Base-by-base conservation (phyloP, 2,888 invertebrate species). In the Trachelus stipa region DNA sequence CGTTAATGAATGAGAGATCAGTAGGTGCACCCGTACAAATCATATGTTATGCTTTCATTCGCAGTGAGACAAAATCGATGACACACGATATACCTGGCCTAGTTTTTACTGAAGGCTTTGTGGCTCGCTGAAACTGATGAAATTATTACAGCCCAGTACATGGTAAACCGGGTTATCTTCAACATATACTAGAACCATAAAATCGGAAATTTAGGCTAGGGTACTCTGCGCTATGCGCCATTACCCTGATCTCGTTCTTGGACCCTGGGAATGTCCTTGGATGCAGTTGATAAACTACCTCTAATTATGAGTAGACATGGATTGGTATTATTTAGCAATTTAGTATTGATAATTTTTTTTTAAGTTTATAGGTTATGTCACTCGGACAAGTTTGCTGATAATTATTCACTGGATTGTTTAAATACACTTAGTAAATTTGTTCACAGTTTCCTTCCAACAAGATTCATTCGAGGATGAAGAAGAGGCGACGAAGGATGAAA, bases 381-480 rank as follows among this genome's bases (percentile, higher is more conserved):
- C 23, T 23, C 23, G 9, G 23, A 23, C 9, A 23, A 9, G 23
- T 56, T 56, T 56, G 23, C 9, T 23, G 2, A 56, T 56, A 23
- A 40, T 40, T 23, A 40, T 40, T 40, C 9, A 9, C 23, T 56
- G 9, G 56, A 9, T 6, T 56, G 9, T 56, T 56, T 6, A 23
- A 40, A 56, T 56, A 9, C 56, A 56, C 56, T 9, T 6, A 23
- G 2, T 23, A 9, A 9, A 23, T 2, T 56, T 56, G 9, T 71
- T 11, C 31, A 3, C 71, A 91, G 91, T 91, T 76, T 91, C 91
- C 11, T 91, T 91, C 79, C 91, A 91, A 80, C 90, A 87, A 77
- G 87, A 90, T 68, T 91, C 91, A 0, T 85, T 89, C 74, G 90
- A 89, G 40, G 89, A 89, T 35, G 78, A 37, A 23, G 82, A 84